Evolutionary conservation across 2,797 vertebrate genomes (phyloP).

Genomic region (Urosaurus nigricauda): DNA sequence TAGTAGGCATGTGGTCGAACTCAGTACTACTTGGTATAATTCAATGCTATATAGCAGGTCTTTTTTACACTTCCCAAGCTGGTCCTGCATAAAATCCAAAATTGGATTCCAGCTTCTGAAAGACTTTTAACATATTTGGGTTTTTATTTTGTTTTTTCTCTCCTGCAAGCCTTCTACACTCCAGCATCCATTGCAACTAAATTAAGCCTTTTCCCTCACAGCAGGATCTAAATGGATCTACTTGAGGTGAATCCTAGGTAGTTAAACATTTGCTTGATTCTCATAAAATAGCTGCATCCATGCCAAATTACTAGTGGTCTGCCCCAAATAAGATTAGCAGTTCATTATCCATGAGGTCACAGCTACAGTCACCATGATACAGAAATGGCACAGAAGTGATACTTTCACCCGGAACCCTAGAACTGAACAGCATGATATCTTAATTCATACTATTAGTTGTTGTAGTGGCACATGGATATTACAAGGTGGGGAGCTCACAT

Average conservation of each 20-base stretch:
- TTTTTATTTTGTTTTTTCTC: not conserved
- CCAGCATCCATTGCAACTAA: not conserved
- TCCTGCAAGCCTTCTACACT: not conserved
- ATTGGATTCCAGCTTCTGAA: conserved; percentile 58
- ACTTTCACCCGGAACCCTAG: conserved; percentile 42
- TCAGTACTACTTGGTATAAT: conserved; percentile 51
- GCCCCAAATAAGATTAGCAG: conserved; percentile 28
- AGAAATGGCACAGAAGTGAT: conserved; percentile 34
- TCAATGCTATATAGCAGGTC: not conserved
- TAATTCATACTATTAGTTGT: conserved; percentile 43
- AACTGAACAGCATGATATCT: conserved; percentile 28
- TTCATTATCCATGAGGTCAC: conserved; percentile 27
- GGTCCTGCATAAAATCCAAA: conserved; percentile 50
- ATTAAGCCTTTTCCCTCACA: conserved; percentile 38
- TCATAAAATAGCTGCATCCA: not conserved
- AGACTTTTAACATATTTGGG: conserved; percentile 24
- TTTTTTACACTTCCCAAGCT: conserved; percentile 41
- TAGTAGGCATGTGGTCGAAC: conserved; percentile 47
- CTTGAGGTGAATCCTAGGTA: conserved; percentile 42
- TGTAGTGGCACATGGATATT: conserved; percentile 37
- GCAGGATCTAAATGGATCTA: conserved; percentile 49
- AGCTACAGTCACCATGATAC: conserved; percentile 13
- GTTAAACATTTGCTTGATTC: conserved; percentile 48
- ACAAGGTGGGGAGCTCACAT: conserved; percentile 38
- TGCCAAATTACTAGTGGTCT: conserved; percentile 28